Evolutionary conservation across 23 tunicate genomes (phyloP), one percentile per base, ranked within the genome.

Genomic region (Corella eumyota): DNA sequence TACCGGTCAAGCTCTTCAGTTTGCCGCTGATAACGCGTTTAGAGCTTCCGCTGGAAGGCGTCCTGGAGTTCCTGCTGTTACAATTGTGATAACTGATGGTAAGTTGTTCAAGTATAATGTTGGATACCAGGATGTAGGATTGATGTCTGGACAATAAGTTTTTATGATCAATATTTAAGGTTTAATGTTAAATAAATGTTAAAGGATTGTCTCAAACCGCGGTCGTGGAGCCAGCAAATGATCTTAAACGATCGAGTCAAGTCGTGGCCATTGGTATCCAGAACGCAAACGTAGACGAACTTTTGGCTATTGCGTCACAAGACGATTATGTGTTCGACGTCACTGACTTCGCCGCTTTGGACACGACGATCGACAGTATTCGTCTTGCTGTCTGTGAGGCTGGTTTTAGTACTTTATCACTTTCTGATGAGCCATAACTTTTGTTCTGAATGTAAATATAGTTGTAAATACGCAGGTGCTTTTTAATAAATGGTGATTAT

Each of bases 31-130:
- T 28, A 64, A 61, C 37, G 33, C 80, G 0, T 53, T 90, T 24
- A 34, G 70, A 19, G 61, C 72, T 37, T 19, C 36, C 19, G 64
- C 69, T 24, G 97, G 97, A 9, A 50, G 88, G 31, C 50, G 97
- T 62, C 75, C 69, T 1, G 88, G 72, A 20, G 78, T 90, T 0
- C 97, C 97, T n/a, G 74, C 75, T 32, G 76, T 90, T 13, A 67
- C 68, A 3, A 55, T 90, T 26, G 76, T 90, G 0, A 72, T 90
- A 25, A 90, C 97, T 7, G 88, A 90, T 40, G 97, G 97, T 84
- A 82, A 61, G 92, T 34, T 2, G 25, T 11, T 11, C 48, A 9
- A 15, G 15, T 40, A 9, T 11, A 51, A 7, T 51, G 57, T 19
- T 11, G 15, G n/a, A n/a, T n/a, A n/a, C n/a, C n/a, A n/a, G n/a